phyloP scores from a whole-genome alignment of 2,113 vertebrate genomes.

The Amphilophus citrinellus region DNA sequence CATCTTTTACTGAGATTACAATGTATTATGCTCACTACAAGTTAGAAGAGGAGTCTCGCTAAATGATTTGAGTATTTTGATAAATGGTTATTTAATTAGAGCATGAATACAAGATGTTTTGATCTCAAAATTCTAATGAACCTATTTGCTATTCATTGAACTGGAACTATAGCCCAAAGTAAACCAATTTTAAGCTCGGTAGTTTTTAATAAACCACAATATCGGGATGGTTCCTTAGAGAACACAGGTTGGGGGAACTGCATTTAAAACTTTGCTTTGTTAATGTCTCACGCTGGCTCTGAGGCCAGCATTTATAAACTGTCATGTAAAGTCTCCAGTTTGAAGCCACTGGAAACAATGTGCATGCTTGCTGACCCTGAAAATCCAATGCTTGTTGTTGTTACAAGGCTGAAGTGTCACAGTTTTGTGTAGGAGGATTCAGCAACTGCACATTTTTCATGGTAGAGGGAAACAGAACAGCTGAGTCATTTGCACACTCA shows the following conservation, averaged over 20 bases:
- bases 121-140: too few species aligned
- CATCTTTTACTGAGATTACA: neutral
- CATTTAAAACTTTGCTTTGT: rapidly evolving
- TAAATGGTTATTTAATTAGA: too few species aligned
- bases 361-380: neutral
- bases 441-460: neutral
- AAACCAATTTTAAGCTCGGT: neutral
- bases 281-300: neutral
- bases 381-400: neutral
- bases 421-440: neutral
- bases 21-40: neutral
- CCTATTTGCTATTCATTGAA: too few species aligned
- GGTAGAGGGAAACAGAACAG: neutral
- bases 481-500: neutral
- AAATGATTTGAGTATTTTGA: too few species aligned
- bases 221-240: neutral
- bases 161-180: too few species aligned
- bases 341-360: neutral
- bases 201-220: neutral
- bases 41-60: too few species aligned
- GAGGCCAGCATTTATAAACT: neutral
- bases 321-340: neutral
- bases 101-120: too few species aligned
- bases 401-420: neutral
- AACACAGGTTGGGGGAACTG: too few species aligned